Conservation (phyloP, 1,140 invertebrate species). For the Periplaneta americana region DNA sequence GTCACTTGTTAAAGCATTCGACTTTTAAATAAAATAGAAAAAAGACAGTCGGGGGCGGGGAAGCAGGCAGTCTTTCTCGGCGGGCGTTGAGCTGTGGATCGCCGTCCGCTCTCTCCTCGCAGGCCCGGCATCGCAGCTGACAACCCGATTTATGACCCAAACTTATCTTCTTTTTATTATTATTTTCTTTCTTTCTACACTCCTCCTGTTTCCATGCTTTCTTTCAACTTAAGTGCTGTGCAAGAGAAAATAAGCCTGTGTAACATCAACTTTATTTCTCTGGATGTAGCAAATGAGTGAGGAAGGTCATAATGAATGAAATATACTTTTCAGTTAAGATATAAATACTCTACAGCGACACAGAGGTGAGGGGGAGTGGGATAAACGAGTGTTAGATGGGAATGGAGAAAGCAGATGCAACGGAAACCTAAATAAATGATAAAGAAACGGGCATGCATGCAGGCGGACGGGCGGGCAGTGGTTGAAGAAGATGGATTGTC, state of each 20-base stretch:
- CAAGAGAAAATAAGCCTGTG: neutral
- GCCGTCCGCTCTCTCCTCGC: neutral
- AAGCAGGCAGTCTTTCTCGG: neutral
- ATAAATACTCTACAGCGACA: neutral
- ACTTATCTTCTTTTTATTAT: neutral
- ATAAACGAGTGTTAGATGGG: neutral
- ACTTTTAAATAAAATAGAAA: neutral
- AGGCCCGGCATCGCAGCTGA: neutral
- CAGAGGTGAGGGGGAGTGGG: neutral
- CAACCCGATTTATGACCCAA: neutral
- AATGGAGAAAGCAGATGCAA: neutral
- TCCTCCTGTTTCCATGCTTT: neutral
- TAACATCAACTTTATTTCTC: neutral
- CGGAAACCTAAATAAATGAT: neutral
- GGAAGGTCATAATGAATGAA: neutral
- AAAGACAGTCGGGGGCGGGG: neutral
- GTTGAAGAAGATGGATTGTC: slow-evolving; percentile 14
- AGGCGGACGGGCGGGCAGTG: neutral
- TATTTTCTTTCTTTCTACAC: neutral
- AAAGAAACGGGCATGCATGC: neutral
- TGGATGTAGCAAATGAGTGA: neutral
- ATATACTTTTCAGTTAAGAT: neutral
- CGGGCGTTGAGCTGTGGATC: neutral
- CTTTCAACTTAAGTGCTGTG: neutral
- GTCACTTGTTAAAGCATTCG: neutral